phyloP scores from a whole-genome alignment of 1,140 invertebrate species.

The Ditylenchus dipsaci region DNA sequence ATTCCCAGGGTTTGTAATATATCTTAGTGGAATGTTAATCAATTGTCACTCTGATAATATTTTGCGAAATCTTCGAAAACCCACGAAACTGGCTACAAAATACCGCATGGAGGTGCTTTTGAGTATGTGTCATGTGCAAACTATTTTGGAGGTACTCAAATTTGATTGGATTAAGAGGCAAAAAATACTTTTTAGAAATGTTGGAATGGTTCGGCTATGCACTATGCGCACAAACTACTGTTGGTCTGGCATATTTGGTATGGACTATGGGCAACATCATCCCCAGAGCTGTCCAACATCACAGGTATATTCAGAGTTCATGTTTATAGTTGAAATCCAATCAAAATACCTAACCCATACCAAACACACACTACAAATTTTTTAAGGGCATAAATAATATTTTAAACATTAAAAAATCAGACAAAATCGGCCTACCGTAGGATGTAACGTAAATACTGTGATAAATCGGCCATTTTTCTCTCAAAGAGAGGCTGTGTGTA shows the following conservation, averaged over 20 bases:
- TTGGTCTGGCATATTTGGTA: slow-evolving; percentile 62
- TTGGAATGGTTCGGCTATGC: slow-evolving; percentile 66
- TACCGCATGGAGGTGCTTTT: slow-evolving; percentile 65
- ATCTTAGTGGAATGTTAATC: slow-evolving; percentile 60
- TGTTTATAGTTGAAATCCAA: neutral
- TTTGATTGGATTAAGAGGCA: neutral
- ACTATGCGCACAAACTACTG: slow-evolving; percentile 60
- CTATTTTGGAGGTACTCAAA: slow-evolving; percentile 61
- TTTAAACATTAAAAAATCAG: no score
- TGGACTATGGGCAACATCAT: slow-evolving; percentile 63
- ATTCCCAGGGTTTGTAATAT: neutral
- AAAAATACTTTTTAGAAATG: slow-evolving; percentile 58
- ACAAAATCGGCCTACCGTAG: no score
- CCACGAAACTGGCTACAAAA: slow-evolving; percentile 62
- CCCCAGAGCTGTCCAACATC: slow-evolving; percentile 62
- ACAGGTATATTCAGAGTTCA: slow-evolving; percentile 45
- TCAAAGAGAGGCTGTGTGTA: no score
- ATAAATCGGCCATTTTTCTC: no score
- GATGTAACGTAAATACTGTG: no score
- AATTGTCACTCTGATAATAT: slow-evolving; percentile 64
- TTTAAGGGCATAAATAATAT: neutral
- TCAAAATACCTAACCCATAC: neutral
- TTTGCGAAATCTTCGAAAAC: slow-evolving; percentile 60
- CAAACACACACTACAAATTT: neutral
- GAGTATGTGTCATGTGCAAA: slow-evolving; percentile 65